Base-by-base conservation (phyloP, 1,140 invertebrate genomes). In the Psilanteris sp. region DNA sequence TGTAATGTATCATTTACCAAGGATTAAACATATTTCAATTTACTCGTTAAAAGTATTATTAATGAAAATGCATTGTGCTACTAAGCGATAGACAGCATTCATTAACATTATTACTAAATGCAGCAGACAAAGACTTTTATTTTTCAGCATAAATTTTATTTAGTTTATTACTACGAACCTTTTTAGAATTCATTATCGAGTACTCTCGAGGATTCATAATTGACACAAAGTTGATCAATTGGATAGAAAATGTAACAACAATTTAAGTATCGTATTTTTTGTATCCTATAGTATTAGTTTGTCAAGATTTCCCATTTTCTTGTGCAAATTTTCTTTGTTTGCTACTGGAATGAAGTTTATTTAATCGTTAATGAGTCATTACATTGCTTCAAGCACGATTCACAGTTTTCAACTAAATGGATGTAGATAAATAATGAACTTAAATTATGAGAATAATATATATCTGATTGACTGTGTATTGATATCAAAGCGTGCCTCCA, bases 351-450 rank as follows among this genome's bases (percentile, higher is more conserved):
- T 5, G 10, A 24, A 32, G 6, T 50, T 34, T 24, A 13, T 50
- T 34, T 13, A 3, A n/a, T 36, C 46, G 11, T 22, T 34, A 50
- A 50, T 14, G 16, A 34, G 29, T 50, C 22, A 34, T 34, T 18
- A n/a, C 29, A 4, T 22, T 2, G 29, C 18, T 36, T 44, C 26
- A 27, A 8, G 15, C n/a, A n/a, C n/a, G n/a, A n/a, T n/a, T n/a
- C n/a, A n/a, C n/a, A n/a, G n/a, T n/a, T n/a, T n/a, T n/a, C n/a
- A n/a, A n/a, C n/a, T n/a, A n/a, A n/a, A n/a, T n/a, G n/a, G n/a
- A n/a, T n/a, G n/a, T n/a, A n/a, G n/a, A n/a, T n/a, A n/a, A 48
- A 48, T 62, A 62, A 62, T 50, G 15, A 34, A 29, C 43, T 31
- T 13, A 39, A 39, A 18, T 48, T 62, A 22, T 26, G 13, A 7